Conservation (phyloP, 1,140 invertebrate species). For the Drosophila nannoptera region DNA sequence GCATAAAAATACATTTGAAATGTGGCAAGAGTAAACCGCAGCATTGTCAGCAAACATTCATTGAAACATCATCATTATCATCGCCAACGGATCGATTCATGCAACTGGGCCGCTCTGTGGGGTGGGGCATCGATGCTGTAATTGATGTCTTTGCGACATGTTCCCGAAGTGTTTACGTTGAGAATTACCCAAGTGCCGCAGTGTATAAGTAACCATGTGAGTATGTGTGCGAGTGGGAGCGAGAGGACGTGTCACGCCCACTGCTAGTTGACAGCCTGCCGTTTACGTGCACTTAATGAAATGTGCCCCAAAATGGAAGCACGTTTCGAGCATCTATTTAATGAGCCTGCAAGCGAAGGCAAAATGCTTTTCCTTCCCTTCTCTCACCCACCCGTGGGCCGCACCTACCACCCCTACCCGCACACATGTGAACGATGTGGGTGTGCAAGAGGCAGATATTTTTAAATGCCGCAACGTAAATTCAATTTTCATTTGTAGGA, state of each 20-base stretch:
- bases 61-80: slow-evolving; percentile 67
- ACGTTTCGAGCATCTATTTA: slow-evolving; percentile 73
- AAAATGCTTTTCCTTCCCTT: slow-evolving; percentile 18
- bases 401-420: background rate
- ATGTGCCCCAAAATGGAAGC: slow-evolving; percentile 74
- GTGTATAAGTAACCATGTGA: slow-evolving; percentile 19
- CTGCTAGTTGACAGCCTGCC: slow-evolving; percentile 65
- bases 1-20: slow-evolving; percentile 70
- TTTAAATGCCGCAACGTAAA: slow-evolving; percentile 70
- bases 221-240: slow-evolving; percentile 5
- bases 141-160: slow-evolving; percentile 77
- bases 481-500: slow-evolving; percentile 55
- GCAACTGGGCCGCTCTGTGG: background rate
- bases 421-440: slow-evolving; percentile 1
- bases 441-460: slow-evolving; percentile 51
- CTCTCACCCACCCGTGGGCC: background rate
- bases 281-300: slow-evolving; percentile 76
- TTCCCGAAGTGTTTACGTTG: slow-evolving; percentile 74
- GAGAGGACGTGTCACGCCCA: slow-evolving; percentile 45
- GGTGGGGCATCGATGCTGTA: slow-evolving; percentile 58
- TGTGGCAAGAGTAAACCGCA: slow-evolving; percentile 62
- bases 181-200: slow-evolving; percentile 68
- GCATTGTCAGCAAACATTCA: slow-evolving; percentile 56
- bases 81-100: slow-evolving; percentile 9
- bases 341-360: slow-evolving; percentile 53